Percentiles rank a stretch among this genome's conserved stretches.
Conservation (phyloP, 2,113 vertebrate species). For the Marcusenius ussheri region DNA sequence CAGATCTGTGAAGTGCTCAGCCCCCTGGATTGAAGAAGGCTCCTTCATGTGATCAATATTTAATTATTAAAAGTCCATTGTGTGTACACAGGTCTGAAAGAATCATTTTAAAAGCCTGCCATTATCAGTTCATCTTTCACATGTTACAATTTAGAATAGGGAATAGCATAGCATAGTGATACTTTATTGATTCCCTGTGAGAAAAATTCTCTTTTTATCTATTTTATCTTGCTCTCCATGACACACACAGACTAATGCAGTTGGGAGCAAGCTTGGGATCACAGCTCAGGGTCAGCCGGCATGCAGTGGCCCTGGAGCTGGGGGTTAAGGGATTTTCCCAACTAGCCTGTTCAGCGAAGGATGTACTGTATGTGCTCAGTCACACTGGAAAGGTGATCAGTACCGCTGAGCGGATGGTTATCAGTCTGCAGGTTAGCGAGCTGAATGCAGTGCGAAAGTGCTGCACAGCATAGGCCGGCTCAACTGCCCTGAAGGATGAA, state of each 20-base stretch:
- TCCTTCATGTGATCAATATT: slow-evolving; percentile 12
- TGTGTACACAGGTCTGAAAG: slow-evolving; percentile 4
- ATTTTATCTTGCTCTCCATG: neutral
- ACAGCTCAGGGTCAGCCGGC: neutral
- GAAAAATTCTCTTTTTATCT: neutral
- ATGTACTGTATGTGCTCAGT: neutral
- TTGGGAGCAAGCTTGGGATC: neutral
- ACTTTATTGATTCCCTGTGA: neutral
- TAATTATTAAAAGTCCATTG: neutral
- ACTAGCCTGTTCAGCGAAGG: neutral
- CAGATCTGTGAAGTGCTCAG: neutral
- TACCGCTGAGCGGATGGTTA: neutral
- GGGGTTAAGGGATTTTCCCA: neutral
- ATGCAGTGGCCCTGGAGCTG: neutral
- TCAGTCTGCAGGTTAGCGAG: neutral
- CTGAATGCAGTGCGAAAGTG: neutral
- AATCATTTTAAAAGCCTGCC: neutral
- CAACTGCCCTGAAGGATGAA: neutral
- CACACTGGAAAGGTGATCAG: neutral
- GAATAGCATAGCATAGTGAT: neutral
- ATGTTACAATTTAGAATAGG: neutral
- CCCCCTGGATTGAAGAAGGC: neutral
- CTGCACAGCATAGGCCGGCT: neutral
- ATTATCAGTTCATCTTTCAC: neutral
- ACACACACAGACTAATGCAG: neutral